Evolutionary conservation across 1,140 invertebrate species (phyloP).

Genomic region (Tyrophagus putrescentiae): DNA sequence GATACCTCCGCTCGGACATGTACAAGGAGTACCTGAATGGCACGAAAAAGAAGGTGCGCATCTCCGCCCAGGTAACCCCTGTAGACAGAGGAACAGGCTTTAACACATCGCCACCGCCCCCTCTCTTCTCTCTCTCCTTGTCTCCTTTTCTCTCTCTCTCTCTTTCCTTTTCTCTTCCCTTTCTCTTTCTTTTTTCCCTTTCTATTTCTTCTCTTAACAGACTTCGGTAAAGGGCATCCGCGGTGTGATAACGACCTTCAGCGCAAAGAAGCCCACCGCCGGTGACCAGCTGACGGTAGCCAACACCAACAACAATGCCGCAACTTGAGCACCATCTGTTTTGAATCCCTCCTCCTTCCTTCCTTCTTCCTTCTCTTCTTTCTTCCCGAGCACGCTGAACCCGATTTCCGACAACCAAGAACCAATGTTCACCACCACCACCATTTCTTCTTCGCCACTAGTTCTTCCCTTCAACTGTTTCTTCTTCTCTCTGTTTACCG

Average conservation of each 20-base stretch:
- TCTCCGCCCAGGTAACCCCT: neutral
- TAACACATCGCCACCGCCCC: neutral
- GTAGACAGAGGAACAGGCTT: neutral
- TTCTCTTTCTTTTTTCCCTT: conserved; percentile 9
- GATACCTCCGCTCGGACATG: conserved; percentile 95
- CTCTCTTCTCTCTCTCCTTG: neutral
- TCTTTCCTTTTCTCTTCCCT: conserved; percentile 20
- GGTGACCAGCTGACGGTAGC: conserved; percentile 19
- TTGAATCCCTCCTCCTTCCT: neutral
- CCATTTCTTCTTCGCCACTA: neutral
- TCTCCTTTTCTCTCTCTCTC: conserved; percentile 21
- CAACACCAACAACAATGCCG: conserved; percentile 18
- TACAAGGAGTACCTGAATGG: conserved; percentile 93
- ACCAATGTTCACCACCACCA: neutral
- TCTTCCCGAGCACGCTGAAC: neutral
- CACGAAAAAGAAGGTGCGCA: conserved; percentile 75
- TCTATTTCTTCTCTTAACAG: conserved; percentile 39
- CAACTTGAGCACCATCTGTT: no score
- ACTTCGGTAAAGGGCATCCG: conserved; percentile 70
- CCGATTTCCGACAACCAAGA: neutral
- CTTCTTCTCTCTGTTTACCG: neutral
- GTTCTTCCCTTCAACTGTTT: neutral
- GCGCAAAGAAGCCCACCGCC: conserved; percentile 33
- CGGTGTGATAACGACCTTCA: conserved; percentile 61
- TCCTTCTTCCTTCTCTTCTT: neutral